Percentiles rank a stretch among this genome's conserved stretches.
Conservation (phyloP, 1,140 invertebrate genomes). For the Leucophenga varia region DNA sequence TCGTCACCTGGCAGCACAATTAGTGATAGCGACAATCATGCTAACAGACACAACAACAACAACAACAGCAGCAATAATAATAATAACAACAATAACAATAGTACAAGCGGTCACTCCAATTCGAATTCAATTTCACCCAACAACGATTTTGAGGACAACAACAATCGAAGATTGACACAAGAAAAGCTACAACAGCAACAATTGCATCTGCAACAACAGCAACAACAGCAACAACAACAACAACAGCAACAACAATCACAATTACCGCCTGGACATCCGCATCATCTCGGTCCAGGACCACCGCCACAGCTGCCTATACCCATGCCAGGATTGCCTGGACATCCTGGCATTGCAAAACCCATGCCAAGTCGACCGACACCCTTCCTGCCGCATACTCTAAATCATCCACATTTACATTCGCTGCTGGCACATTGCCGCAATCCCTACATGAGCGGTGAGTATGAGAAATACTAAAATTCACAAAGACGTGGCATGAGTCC, state of each 20-base stretch:
- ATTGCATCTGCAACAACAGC: conserved; percentile 19
- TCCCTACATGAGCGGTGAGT: conserved; percentile 61
- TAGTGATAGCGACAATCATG: conserved; percentile 57
- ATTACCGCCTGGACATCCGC: conserved; percentile 4
- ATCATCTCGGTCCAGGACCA: conserved; percentile 16
- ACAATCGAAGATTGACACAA: conserved; percentile 55
- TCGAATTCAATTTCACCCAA: conserved; percentile 39
- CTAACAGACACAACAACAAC: conserved; percentile 26
- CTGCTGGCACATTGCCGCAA: conserved; percentile 59
- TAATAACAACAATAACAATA: conserved; percentile 22
- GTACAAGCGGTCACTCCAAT: conserved; percentile 5
- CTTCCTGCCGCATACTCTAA: conserved; percentile 58
- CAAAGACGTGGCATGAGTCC: too few species aligned
- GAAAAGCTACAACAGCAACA: conserved; percentile 37
- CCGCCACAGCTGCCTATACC: conserved; percentile 19
- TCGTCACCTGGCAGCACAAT: conserved; percentile 56
- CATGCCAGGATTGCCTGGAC: conserved; percentile 20
- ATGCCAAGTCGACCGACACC: conserved; percentile 60
- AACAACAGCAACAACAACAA: conserved; percentile 18
- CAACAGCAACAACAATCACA: conserved; percentile 10
- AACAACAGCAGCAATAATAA: conserved; percentile 15
- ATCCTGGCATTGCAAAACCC: conserved; percentile 59
- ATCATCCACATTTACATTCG: conserved; percentile 57
- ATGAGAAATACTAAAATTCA: too few species aligned
- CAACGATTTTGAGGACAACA: conserved; percentile 36